phyloP scores from a whole-genome alignment of 2,888 invertebrate species.

The Euphydryas editha region DNA sequence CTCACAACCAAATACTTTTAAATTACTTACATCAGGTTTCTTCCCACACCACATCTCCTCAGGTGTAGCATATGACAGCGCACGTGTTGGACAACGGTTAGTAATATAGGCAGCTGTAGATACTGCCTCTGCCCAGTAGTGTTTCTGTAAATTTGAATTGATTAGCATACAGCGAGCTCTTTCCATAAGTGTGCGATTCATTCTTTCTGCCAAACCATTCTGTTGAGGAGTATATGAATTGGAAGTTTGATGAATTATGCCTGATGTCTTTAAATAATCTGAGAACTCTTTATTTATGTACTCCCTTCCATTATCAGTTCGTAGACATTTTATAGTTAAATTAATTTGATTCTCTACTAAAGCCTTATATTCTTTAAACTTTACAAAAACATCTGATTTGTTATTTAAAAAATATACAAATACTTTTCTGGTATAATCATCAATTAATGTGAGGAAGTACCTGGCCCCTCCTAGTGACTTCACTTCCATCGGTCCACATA shows the following conservation, averaged over 20 bases:
- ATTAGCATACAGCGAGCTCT: neutral
- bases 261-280: neutral
- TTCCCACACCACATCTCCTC: too few species aligned
- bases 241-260: neutral
- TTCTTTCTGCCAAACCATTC: too few species aligned
- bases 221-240: neutral
- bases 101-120: too few species aligned
- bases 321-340: neutral
- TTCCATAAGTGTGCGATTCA: neutral
- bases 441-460: too few species aligned
- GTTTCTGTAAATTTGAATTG: neutral
- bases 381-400: too few species aligned
- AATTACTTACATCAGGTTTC: too few species aligned
- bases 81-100: too few species aligned
- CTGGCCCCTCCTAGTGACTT: too few species aligned
- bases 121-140: neutral
- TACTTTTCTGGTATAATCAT: too few species aligned
- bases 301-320: neutral
- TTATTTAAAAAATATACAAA: too few species aligned
- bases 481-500: too few species aligned
- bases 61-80: too few species aligned
- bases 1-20: neutral
- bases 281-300: neutral
- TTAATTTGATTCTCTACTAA: neutral
- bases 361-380: neutral